phyloP scores from a whole-genome alignment of 1,140 invertebrate genomes.

The Mylabris phalerata region DNA sequence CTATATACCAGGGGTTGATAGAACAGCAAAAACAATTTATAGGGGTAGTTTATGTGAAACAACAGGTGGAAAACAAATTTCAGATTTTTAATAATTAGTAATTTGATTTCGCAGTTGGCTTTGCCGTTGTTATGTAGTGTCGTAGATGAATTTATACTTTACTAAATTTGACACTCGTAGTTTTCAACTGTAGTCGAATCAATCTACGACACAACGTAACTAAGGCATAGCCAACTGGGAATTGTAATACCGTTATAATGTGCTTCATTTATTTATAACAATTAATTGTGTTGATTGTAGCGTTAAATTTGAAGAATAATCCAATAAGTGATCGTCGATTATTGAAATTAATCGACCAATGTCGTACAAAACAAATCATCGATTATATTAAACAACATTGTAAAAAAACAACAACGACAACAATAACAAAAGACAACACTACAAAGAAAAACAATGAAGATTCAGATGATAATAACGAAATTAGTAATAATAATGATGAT shows the following conservation, averaged over 20 bases:
- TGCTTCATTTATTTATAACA: background rate
- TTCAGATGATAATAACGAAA: conserved; percentile 13
- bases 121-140: too few relatives aligned
- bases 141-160: too few relatives aligned
- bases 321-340: conserved; percentile 63
- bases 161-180: too few relatives aligned
- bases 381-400: conserved; percentile 63
- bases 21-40: too few relatives aligned
- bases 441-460: conserved; percentile 31
- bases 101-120: too few relatives aligned
- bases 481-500: conserved; percentile 23
- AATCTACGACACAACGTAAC: too few relatives aligned
- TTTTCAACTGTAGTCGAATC: too few relatives aligned
- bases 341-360: conserved; percentile 64
- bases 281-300: background rate
- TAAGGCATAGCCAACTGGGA: too few relatives aligned
- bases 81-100: too few relatives aligned
- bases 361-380: conserved; percentile 58
- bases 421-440: conserved; percentile 23
- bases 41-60: too few relatives aligned
- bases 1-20: too few relatives aligned
- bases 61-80: too few relatives aligned
- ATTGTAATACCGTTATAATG: background rate
- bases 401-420: conserved; percentile 32
- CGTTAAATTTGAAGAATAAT: conserved; percentile 43